Conservation (phyloP, 2,888 invertebrate species). For the Drosophila prolongata region DNA sequence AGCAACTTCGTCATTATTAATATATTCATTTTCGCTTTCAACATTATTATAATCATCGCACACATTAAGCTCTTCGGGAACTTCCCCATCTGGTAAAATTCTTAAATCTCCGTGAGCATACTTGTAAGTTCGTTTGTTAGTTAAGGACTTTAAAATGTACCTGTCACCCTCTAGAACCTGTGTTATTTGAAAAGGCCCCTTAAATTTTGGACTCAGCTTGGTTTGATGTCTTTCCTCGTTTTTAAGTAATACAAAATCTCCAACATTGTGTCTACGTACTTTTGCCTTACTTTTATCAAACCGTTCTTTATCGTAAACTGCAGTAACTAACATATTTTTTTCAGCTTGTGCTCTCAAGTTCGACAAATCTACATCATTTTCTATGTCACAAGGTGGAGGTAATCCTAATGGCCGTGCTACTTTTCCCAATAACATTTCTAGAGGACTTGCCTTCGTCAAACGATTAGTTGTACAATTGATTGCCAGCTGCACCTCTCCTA, state of each 20-base stretch:
- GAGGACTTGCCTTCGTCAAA: conserved; percentile 21
- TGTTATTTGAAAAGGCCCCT: conserved; percentile 30
- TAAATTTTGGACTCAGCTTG: conserved; percentile 34
- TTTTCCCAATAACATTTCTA: conserved; percentile 29
- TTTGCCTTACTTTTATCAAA: conserved; percentile 13
- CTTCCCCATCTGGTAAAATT: no score
- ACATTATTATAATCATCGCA: no score
- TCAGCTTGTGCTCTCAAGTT: conserved; percentile 22
- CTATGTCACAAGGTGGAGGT: conserved; percentile 29
- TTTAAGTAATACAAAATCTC: conserved; percentile 7
- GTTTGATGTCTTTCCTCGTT: conserved; percentile 26
- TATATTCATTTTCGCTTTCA: no score
- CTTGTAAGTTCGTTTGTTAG: no score
- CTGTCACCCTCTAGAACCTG: conserved; percentile 25
- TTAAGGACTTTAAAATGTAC: neutral
- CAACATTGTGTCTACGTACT: conserved; percentile 3
- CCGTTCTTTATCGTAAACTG: conserved; percentile 25
- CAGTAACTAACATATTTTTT: conserved; percentile 24
- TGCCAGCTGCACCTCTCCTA: conserved; percentile 19
- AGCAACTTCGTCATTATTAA: no score
- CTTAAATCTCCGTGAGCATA: no score
- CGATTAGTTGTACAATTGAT: conserved; percentile 38
- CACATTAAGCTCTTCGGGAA: no score
- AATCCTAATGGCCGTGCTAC: conserved; percentile 28
- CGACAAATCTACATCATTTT: conserved; percentile 25